These are phyloP conservation scores for Amorpha juglandis DNA, from an alignment of 2,888 invertebrate species.

Conservation along the genomic window DNA sequence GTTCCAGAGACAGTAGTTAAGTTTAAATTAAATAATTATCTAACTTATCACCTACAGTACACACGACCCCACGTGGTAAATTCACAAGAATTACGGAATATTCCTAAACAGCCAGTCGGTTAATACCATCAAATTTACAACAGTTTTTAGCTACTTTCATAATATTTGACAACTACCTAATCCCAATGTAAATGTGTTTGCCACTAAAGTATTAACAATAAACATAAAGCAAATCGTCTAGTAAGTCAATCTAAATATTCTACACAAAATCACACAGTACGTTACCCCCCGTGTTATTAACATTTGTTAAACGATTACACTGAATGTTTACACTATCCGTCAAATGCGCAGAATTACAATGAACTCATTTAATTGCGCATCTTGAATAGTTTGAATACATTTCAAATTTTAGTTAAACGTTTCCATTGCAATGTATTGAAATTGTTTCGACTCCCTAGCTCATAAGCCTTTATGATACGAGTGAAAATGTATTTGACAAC, in stretches of 20 bases:
- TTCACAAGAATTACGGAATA: neutral
- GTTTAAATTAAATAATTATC: neutral
- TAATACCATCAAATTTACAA: conserved; percentile 2
- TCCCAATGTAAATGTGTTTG: neutral
- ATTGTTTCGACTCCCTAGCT: too few species aligned
- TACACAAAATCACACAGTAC: neutral
- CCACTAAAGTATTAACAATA: conserved; percentile 28
- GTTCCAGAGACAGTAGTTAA: neutral
- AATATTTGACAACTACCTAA: conserved; percentile 14
- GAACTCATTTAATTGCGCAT: conserved; percentile 64
- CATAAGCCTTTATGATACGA: too few species aligned
- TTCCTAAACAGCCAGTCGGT: neutral
- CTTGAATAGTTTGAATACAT: conserved; percentile 73
- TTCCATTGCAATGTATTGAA: neutral
- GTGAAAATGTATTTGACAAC: too few species aligned
- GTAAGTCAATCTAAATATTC: neutral
- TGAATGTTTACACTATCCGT: neutral
- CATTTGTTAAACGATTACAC: neutral
- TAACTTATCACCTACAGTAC: neutral
- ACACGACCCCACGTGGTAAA: neutral
- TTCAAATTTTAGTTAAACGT: neutral
- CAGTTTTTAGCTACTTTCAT: neutral
- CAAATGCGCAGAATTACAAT: neutral
- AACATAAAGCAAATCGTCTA: neutral
- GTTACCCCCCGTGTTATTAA: conserved; percentile 10